Evolutionary conservation across 2,888 invertebrate species (phyloP).

Genomic region (Pseudeuparius sepicola): DNA sequence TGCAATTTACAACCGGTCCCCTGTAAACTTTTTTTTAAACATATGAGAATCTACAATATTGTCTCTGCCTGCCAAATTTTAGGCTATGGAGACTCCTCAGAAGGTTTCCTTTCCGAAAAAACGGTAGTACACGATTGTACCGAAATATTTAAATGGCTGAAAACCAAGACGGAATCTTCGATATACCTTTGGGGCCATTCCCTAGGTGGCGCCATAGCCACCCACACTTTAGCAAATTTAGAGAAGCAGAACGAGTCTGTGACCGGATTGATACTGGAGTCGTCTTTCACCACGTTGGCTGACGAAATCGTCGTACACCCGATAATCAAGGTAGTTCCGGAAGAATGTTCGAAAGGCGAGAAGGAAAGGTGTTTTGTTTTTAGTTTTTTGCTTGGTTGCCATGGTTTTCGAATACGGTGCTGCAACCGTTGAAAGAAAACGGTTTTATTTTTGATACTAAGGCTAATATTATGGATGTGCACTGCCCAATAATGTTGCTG

Average conservation of each 20-base stretch:
- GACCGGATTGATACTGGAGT: slow-evolving; percentile 32
- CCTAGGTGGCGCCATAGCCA: slow-evolving; percentile 32
- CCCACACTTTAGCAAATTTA: slow-evolving; percentile 27
- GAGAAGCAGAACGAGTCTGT: slow-evolving; percentile 18
- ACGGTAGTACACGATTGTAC: slow-evolving; percentile 33
- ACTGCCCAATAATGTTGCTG: slow-evolving; percentile 73
- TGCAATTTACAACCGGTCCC: too few species aligned
- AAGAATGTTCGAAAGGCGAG: too few species aligned
- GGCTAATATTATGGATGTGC: slow-evolving; percentile 51
- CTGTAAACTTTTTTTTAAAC: too few species aligned
- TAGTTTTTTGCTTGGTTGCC: slow-evolving; percentile 72
- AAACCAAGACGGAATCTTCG: slow-evolving; percentile 25
- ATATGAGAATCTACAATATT: too few species aligned
- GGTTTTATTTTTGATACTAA: slow-evolving; percentile 74
- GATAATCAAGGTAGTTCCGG: slow-evolving; percentile 27
- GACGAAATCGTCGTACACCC: slow-evolving; percentile 33
- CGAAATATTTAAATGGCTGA: slow-evolving; percentile 33
- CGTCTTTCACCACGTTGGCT: slow-evolving; percentile 31
- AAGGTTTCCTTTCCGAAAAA: slow-evolving; percentile 30
- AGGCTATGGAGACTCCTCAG: slow-evolving; percentile 36
- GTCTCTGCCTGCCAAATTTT: too few species aligned
- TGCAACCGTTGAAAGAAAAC: slow-evolving; percentile 63
- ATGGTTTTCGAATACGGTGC: slow-evolving; percentile 70
- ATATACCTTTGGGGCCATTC: slow-evolving; percentile 37
- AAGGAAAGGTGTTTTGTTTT: slow-evolving; percentile 8